phyloP scores from a whole-genome alignment of 2,113 vertebrate species.

The Tricholaema leucomelas region DNA sequence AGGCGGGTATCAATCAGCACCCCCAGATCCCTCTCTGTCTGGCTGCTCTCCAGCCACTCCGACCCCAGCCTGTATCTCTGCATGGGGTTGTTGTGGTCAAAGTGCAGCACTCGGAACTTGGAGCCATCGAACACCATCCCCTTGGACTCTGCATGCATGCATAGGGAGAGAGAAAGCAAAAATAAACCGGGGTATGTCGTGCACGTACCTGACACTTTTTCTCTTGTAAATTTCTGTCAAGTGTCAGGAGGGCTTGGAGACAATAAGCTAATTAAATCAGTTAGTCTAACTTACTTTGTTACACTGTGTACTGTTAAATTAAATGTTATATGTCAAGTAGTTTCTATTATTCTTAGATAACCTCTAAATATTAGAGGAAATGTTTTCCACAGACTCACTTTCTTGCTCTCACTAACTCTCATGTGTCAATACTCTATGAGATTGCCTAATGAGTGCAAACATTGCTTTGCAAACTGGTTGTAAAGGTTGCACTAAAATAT shows the following conservation, averaged over 20 bases:
- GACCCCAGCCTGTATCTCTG: too few species aligned
- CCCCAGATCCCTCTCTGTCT: too few species aligned
- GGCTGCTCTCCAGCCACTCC: too few species aligned
- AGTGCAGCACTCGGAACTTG: too few species aligned
- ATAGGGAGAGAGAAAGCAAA: background rate
- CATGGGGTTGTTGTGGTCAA: too few species aligned
- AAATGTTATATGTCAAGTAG: background rate
- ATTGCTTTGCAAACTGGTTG: background rate
- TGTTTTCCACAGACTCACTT: background rate
- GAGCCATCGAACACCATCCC: too few species aligned
- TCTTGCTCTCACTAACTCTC: background rate
- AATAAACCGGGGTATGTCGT: background rate
- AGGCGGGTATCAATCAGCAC: too few species aligned
- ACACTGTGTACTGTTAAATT: background rate
- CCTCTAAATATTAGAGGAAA: background rate
- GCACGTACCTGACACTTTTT: background rate
- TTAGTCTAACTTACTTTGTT: background rate
- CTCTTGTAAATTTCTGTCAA: background rate
- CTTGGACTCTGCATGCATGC: too few species aligned
- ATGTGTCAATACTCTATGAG: accelerated
- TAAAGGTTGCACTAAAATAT: background rate
- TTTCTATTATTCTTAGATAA: background rate
- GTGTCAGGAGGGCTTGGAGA: background rate
- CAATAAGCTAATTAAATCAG: background rate
- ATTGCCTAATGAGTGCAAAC: background rate